Evolutionary conservation across 1,140 invertebrate genomes (phyloP).

Genomic region (Sycophaga agraensis): DNA sequence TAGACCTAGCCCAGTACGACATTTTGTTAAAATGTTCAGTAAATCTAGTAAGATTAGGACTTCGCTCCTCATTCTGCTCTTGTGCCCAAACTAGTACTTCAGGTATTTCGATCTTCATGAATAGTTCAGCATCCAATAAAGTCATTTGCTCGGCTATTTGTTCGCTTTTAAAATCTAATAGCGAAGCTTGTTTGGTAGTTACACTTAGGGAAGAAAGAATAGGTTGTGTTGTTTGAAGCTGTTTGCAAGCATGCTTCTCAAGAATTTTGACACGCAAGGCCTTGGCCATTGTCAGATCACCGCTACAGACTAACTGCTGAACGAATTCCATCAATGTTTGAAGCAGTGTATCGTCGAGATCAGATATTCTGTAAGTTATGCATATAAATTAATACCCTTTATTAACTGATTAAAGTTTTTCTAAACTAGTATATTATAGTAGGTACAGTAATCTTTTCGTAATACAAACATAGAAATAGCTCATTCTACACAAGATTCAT

Average conservation of each 20-base stretch:
- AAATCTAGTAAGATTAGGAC: conserved; percentile 94
- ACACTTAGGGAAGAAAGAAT: conserved; percentile 55
- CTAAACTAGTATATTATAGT: too few species aligned
- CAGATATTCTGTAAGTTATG: conserved; percentile 74
- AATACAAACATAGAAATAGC: too few species aligned
- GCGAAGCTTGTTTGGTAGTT: conserved; percentile 65
- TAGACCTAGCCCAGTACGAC: conserved; percentile 84
- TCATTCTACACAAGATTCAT: background rate
- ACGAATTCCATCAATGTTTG: conserved; percentile 87
- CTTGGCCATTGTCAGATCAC: conserved; percentile 86
- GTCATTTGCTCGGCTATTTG: conserved; percentile 98
- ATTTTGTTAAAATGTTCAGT: conserved; percentile 99
- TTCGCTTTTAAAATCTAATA: conserved; percentile 91
- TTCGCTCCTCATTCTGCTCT: conserved; percentile 95
- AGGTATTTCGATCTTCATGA: conserved; percentile 95
- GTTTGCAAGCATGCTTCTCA: conserved; percentile 79
- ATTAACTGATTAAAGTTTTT: too few species aligned
- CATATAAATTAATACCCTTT: too few species aligned
- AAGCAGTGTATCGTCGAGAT: conserved; percentile 75
- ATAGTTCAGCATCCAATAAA: conserved; percentile 90
- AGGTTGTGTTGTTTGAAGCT: conserved; percentile 57
- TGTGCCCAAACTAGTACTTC: conserved; percentile 96
- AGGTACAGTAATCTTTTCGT: too few species aligned
- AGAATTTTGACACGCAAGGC: conserved; percentile 85
- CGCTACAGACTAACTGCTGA: conserved; percentile 82